Evolutionary conservation across 2,797 vertebrate species (phyloP), one percentile per base, ranked within the genome.

Genomic region (Gallinago solitaria): DNA sequence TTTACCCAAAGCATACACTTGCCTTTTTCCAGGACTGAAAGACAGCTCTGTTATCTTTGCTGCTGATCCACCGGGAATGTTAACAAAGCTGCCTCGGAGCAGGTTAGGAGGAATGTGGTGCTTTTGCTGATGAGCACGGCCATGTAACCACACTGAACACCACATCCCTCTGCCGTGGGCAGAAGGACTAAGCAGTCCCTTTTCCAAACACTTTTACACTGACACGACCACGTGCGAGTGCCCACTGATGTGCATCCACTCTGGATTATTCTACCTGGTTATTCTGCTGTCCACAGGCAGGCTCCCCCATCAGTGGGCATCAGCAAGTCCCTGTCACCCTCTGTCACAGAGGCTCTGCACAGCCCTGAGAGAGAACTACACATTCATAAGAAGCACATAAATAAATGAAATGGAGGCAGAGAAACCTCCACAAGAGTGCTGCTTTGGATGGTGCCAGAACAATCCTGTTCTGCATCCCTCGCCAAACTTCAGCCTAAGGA

Each of bases 141-240:
- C 17, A 4, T 4, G 5, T 41, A 47, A 0, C 9, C 27, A 16
- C 27, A 4, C 37, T 33, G 45, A 50, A 54, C 2, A 8, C 27
- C 1, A 4, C 35, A 2, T 30, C 18, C 12, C 2, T 16, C 79
- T 74, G 51, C 21, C 41, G 6, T 4, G n/a, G 53, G 59, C 51
- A 12, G 12, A 71, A 71, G 37, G 28, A n/a, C 10, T 12, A 6
- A 5, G 7, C 79, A 48, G 57, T 10, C 0, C 6, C 27, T 69
- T 51, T 37, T 28, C 33, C n/a, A 64, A 60, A 35, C n/a, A 3
- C 60, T 54, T 28, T n/a, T 65, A 45, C 6, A 1, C 51, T 51
- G 32, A 20, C 57, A 20, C 0, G 6, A 59, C 43, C 43, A 8
- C 9, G 3, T 32, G 17, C 9, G 8, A 4, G 2, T 9, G 5